These are phyloP conservation scores for Kryptolebias marmoratus DNA, from an alignment of 2,113 vertebrate genomes.

Conservation along the genomic window DNA sequence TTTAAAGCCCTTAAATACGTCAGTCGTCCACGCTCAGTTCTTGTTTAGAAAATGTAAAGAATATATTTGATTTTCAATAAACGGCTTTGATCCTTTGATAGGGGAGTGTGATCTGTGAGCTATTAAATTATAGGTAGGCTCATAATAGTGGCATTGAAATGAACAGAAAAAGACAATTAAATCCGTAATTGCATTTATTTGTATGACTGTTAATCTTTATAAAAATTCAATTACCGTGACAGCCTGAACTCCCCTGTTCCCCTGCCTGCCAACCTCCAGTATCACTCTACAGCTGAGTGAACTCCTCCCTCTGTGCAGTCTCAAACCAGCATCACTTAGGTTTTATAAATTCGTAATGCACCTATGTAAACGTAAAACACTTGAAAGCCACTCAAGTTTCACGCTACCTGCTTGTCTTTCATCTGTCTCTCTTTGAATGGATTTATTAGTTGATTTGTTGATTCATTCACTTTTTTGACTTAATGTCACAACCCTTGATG, in stretches of 20 bases:
- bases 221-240: background rate
- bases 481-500: too few relatives aligned
- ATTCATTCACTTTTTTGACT: too few relatives aligned
- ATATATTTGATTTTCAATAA: too few relatives aligned
- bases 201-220: background rate
- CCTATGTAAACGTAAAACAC: slow-evolving; percentile 51
- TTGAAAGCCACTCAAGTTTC: slow-evolving; percentile 16
- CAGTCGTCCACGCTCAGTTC: too few relatives aligned
- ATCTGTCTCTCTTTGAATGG: slow-evolving; percentile 1
- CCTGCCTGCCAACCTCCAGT: slow-evolving; percentile 13
- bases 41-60: too few relatives aligned
- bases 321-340: slow-evolving; percentile 60
- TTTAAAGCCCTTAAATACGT: too few relatives aligned
- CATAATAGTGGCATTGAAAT: too few relatives aligned
- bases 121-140: too few relatives aligned
- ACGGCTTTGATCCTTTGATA: too few relatives aligned
- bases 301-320: slow-evolving; percentile 44
- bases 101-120: too few relatives aligned
- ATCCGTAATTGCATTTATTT: background rate
- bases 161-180: background rate
- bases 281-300: slow-evolving; percentile 25
- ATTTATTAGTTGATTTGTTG: too few relatives aligned
- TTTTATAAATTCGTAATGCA: slow-evolving; percentile 59
- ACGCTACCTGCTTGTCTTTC: background rate
- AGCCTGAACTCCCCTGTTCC: background rate